Percentiles rank a stretch among this genome's conserved stretches.
These are phyloP conservation scores for Megalurothrips usitatus DNA, from an alignment of 2,888 invertebrate genomes.

Conservation along the genomic window DNA sequence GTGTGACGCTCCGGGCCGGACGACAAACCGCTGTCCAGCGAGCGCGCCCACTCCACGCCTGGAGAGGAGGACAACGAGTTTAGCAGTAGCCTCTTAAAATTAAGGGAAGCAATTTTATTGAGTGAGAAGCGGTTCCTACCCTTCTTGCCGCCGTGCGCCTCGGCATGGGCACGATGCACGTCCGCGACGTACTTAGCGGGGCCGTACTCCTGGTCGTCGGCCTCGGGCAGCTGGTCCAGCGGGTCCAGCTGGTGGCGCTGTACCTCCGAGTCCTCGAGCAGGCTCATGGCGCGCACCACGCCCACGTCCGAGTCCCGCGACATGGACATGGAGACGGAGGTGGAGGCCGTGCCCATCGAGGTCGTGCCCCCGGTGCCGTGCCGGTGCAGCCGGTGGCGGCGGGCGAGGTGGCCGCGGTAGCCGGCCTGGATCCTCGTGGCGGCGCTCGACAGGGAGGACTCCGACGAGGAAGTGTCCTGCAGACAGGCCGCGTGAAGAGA, in stretches of 20 bases:
- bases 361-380: conserved; percentile 31
- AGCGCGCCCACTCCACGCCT: conserved; percentile 27
- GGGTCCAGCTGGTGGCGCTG: conserved; percentile 5
- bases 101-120: background rate
- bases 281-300: conserved; percentile 10
- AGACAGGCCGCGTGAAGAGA: too few species aligned
- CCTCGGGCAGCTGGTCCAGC: background rate
- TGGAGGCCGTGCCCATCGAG: conserved; percentile 32
- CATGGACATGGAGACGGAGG: conserved; percentile 32
- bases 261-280: background rate
- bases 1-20: background rate
- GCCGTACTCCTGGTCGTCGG: background rate
- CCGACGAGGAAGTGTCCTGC: conserved; percentile 29
- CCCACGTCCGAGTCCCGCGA: background rate
- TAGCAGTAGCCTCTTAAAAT: background rate
- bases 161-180: background rate
- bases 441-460: conserved; percentile 37
- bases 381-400: background rate
- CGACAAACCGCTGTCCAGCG: conserved; percentile 33
- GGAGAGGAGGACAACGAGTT: background rate
- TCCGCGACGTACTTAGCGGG: conserved; percentile 15
- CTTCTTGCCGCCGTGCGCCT: background rate
- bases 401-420: conserved; percentile 39
- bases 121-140: background rate
- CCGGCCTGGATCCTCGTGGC: conserved; percentile 41